Conservation (phyloP, 2,797 vertebrate species). For the Toxotes lorentzi region DNA sequence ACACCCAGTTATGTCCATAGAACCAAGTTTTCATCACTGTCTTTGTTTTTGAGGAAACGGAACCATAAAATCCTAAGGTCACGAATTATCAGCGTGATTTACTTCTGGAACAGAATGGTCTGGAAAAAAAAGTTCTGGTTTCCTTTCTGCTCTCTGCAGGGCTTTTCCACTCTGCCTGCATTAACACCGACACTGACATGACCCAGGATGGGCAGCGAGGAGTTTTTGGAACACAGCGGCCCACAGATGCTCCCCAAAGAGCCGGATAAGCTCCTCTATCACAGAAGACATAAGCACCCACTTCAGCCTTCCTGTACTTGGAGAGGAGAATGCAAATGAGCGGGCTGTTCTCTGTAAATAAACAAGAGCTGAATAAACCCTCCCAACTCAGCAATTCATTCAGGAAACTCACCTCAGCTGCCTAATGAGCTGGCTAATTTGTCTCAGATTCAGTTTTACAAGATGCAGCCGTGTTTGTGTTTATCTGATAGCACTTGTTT, state of each 20-base stretch:
- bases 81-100: neutral
- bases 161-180: constrained; percentile 5
- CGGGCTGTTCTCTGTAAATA: constrained; percentile 68
- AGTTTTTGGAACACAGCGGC: constrained; percentile 60
- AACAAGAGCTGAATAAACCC: constrained; percentile 67
- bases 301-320: constrained; percentile 72
- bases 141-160: neutral
- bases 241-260: constrained; percentile 70
- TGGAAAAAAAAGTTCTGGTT: neutral
- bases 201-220: neutral
- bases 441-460: constrained; percentile 70
- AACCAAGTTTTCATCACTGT: too few relatives aligned
- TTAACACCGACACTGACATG: constrained; percentile 1
- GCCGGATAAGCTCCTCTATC: constrained; percentile 71
- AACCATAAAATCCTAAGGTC: neutral
- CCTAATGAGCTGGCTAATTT: constrained; percentile 76
- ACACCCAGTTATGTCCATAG: too few relatives aligned
- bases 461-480: constrained; percentile 74
- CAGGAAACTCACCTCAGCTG: constrained; percentile 73
- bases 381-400: constrained; percentile 58
- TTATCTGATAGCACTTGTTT: constrained; percentile 69
- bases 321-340: constrained; percentile 76
- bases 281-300: constrained; percentile 76
- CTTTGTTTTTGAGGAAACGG: neutral
- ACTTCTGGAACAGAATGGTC: neutral